Conservation (phyloP, 2,888 invertebrate genomes). For the Drosophila histrio region DNA sequence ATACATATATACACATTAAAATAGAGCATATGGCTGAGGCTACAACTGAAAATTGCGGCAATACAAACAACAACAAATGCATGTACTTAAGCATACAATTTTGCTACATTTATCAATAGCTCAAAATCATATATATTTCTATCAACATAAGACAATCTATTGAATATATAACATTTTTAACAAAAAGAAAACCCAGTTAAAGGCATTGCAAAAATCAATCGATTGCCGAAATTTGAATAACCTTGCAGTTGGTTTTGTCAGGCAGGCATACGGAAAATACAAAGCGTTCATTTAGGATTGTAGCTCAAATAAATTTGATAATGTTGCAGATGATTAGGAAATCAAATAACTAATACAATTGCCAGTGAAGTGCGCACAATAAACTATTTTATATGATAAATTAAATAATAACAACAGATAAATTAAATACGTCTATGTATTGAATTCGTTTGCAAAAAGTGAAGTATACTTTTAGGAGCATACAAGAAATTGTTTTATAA, state of each 20-base stretch:
- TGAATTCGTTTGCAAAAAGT: background rate
- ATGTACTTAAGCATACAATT: slow-evolving; percentile 49
- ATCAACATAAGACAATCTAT: slow-evolving; percentile 1
- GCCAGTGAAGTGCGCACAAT: too few relatives aligned
- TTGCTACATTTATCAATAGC: slow-evolving; percentile 34
- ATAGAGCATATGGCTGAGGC: slow-evolving; percentile 19
- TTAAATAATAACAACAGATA: too few relatives aligned
- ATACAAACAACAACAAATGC: slow-evolving; percentile 33
- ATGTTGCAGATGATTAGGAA: too few relatives aligned
- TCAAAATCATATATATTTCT: slow-evolving; percentile 8
- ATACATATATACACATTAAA: background rate
- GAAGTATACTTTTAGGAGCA: background rate
- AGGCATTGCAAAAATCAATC: background rate
- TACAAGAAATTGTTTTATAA: too few relatives aligned
- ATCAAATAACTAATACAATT: too few relatives aligned
- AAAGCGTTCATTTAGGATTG: too few relatives aligned
- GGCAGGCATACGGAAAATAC: too few relatives aligned
- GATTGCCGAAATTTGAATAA: slow-evolving; percentile 11
- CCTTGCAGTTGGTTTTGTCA: slow-evolving; percentile 28
- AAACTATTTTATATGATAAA: too few relatives aligned
- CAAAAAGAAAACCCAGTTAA: background rate
- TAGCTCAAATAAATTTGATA: too few relatives aligned
- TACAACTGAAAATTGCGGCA: slow-evolving; percentile 29
- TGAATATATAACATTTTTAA: background rate
- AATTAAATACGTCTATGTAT: too few relatives aligned